Percentiles rank a stretch among this genome's conserved stretches.
phyloP scores from a whole-genome alignment of 2,888 invertebrate genomes.

The Tachystola acroxantha region DNA sequence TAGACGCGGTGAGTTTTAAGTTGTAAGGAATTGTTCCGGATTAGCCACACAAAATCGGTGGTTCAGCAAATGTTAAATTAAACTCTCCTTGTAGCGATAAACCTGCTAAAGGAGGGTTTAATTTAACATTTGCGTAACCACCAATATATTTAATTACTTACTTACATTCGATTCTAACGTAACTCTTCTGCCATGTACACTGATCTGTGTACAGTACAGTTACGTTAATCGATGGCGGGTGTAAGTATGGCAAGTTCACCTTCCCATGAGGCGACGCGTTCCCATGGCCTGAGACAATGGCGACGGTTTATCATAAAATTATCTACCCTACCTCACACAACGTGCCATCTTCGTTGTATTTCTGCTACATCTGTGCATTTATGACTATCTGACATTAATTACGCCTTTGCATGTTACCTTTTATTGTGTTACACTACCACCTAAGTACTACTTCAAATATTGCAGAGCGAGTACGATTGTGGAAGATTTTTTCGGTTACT shows the following conservation, averaged over 20 bases:
- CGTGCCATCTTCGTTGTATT: not conserved
- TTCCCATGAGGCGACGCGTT: constrained; percentile 26
- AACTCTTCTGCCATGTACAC: not conserved
- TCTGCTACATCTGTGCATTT: not conserved
- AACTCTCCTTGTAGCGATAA: no score
- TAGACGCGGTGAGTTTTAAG: no score
- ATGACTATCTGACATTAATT: not conserved
- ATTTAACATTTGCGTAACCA: no score
- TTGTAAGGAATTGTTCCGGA: no score
- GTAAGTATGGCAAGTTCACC: constrained; percentile 20
- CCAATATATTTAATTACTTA: no score
- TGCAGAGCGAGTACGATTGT: no score
- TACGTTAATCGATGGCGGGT: constrained; percentile 11
- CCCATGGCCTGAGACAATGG: constrained; percentile 31
- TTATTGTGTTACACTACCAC: not conserved
- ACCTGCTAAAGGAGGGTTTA: no score
- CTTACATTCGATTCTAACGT: not conserved
- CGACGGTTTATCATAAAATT: constrained; percentile 10
- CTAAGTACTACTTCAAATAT: no score
- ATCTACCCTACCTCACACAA: not conserved
- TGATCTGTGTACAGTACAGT: constrained; percentile 11
- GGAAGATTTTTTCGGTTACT: no score
- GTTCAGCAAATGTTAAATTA: no score
- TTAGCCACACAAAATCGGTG: no score
- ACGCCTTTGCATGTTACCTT: not conserved